Evolutionary conservation across 2,888 invertebrate genomes (phyloP), one percentile per base, ranked within the genome.

Genomic region (Globia sparganii): DNA sequence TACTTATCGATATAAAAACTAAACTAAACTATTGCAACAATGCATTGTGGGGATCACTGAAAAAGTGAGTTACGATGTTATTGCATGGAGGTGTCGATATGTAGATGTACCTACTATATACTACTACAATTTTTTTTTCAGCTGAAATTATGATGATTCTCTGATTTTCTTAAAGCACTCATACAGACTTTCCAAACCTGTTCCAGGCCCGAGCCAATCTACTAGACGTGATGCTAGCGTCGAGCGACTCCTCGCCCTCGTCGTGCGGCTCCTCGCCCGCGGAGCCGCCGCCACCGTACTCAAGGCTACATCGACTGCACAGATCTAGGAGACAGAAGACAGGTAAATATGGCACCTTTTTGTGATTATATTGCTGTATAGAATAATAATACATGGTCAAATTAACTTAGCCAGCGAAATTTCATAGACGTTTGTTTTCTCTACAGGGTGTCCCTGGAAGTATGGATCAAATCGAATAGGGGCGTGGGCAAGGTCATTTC

Each of bases 221-320:
- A 11, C 94, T 98, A 75, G 98, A 98, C 94, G 98, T 98, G 87
- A 98, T 98, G 98, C 94, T 98, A 92, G 98, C 98, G 31, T 98
- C 98, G 13, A 98, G 98, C 90, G 98, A 98, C 92, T 98, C 98
- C 68, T 97, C 97, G 25, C 97, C 97, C 40, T 98, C 97, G 46
- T 98, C 97, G 8, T 97, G 97, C 87, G 97, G 97, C 21, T 97
- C 97, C 28, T 97, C 97, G 59, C 96, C 96, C 9, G 96, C 96
- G 0, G 95, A 95, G 85, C 94, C 96, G 0, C 93, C 94, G 53
- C 94, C 94, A 93, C 97, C 88, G 80, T 98, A 98, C 94, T 97
- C 98, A 53, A 97, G 98, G 78, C 91, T 96, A 2, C 95, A 98
- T 90, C 97, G 98, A 15, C 95, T 98, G 69, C 98, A 98, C 90